phyloP scores from a whole-genome alignment of 2,888 invertebrate species.

The Camptogramma bilineatum region DNA sequence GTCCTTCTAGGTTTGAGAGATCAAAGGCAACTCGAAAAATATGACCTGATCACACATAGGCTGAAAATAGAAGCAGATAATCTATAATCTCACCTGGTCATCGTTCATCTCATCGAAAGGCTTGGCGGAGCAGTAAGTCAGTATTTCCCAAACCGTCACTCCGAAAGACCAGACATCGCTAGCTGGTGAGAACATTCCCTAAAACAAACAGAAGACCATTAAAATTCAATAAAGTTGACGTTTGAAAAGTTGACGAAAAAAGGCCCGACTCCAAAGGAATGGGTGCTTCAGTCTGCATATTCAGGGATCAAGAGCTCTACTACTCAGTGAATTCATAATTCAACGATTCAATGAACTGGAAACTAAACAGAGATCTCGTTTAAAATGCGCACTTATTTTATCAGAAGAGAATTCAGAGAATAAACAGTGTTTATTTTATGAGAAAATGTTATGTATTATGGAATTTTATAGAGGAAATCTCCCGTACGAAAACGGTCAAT shows the following conservation, averaged over 20 bases:
- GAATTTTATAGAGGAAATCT: not conserved
- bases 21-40: too few relatives aligned
- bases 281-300: conserved; percentile 34
- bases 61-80: not conserved
- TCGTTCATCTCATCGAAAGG: conserved; percentile 93
- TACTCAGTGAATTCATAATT: conserved; percentile 35
- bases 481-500: not conserved
- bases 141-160: conserved; percentile 95
- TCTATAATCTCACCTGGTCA: conserved; percentile 87
- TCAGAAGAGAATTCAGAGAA: not conserved
- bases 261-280: conserved; percentile 27
- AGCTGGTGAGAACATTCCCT: conserved; percentile 95
- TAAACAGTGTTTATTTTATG: conserved; percentile 6
- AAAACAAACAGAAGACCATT: conserved; percentile 46
- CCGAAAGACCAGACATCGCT: conserved; percentile 97
- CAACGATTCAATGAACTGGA: conserved; percentile 32
- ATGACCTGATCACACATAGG: too few relatives aligned
- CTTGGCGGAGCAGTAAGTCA: conserved; percentile 91
- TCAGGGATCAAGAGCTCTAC: conserved; percentile 37
- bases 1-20: too few relatives aligned
- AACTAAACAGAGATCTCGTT: conserved; percentile 24
- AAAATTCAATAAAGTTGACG: conserved; percentile 10
- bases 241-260: conserved; percentile 27
- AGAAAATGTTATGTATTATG: conserved; percentile 4
- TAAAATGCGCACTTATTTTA: conserved; percentile 21